Base-by-base conservation (phyloP, 2,888 invertebrate species). In the Lepidocyrtoides sp. region DNA sequence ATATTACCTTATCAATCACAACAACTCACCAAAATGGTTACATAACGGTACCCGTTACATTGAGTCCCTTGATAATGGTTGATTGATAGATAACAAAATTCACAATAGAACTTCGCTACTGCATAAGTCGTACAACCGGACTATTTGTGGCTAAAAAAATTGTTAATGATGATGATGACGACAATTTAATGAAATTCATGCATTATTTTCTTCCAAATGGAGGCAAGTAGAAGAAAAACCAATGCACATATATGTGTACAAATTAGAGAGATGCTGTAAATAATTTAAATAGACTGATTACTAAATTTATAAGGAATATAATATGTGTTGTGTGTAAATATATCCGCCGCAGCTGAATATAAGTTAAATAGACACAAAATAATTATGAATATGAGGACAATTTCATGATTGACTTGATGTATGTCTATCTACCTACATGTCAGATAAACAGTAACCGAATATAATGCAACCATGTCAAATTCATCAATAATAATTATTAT, bases 61-160 rank as follows among this genome's bases (percentile, higher is more conserved):
- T n/a, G 69, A 36, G 8, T 75, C 4, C n/a, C n/a, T 44, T 26
- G 12, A 51, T 83, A n/a, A 83, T 66, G 7, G 36, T 7, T 36
- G 2, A 36, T 4, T 36, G 81, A 83, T 83, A 66, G 82, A 83
- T 83, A 5, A 17, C 63, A 66, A 48, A 83, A 83, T 79, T 20
- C 20, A 54, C 36, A 36, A 36, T 36, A 36, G 7, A 36, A 36
- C 79, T 57, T 54, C 14, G 4, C 32, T 8, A 7, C 51, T 54
- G 32, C 57, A 14, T 23, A 29, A 66, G 32, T 66, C n/a, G 20
- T 41, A 12, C 41, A 72, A 41, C 72, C 20, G 44, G 41, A 44
- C 44, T 72, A 44, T 63, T 72, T 72, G 17, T 17, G 66, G 66
- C 14, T n/a, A n/a, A n/a, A 48, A 3, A 17, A n/a, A 17, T n/a